A percentile compares a stretch with the other conserved stretches of the same genome.
These are phyloP conservation scores for Aleiodes leptofemur DNA, from an alignment of 2,888 invertebrate species.

Conservation along the genomic window DNA sequence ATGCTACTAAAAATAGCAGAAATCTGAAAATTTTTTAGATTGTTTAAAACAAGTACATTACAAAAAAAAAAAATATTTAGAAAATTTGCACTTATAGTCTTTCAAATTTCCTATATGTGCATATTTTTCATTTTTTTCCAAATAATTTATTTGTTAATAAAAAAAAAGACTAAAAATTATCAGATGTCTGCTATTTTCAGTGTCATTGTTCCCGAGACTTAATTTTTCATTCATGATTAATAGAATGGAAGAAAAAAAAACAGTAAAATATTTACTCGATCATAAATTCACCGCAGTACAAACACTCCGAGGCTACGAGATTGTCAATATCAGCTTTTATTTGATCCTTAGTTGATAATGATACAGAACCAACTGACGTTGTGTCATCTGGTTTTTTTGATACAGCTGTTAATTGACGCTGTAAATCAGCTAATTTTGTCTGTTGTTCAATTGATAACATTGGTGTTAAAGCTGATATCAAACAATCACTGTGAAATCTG, in stretches of 20 bases:
- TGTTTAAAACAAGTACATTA: too few relatives aligned
- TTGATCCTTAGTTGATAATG: conserved; percentile 79
- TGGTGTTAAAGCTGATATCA: conserved; percentile 86
- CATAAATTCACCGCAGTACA: conserved; percentile 95
- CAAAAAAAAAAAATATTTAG: too few relatives aligned
- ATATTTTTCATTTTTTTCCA: too few relatives aligned
- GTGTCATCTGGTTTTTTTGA: conserved; percentile 77
- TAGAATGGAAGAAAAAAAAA: not conserved
- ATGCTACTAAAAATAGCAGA: too few relatives aligned
- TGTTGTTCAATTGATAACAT: conserved; percentile 80
- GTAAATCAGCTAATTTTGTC: conserved; percentile 81
- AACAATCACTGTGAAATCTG: conserved; percentile 95
- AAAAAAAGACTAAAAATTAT: too few relatives aligned
- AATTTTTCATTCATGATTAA: not conserved
- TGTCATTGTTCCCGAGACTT: not conserved
- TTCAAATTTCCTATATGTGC: too few relatives aligned
- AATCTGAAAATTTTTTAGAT: too few relatives aligned
- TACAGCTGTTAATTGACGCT: conserved; percentile 79
- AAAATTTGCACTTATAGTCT: too few relatives aligned
- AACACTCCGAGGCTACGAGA: conserved; percentile 92
- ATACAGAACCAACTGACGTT: conserved; percentile 77
- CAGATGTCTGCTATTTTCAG: too few relatives aligned
- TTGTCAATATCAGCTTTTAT: conserved; percentile 91
- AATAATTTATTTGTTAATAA: too few relatives aligned
- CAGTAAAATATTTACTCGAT: conserved; percentile 79